These are phyloP conservation scores for Reticulitermes speratus DNA, from an alignment of 1,140 invertebrate species.

Conservation along the genomic window DNA sequence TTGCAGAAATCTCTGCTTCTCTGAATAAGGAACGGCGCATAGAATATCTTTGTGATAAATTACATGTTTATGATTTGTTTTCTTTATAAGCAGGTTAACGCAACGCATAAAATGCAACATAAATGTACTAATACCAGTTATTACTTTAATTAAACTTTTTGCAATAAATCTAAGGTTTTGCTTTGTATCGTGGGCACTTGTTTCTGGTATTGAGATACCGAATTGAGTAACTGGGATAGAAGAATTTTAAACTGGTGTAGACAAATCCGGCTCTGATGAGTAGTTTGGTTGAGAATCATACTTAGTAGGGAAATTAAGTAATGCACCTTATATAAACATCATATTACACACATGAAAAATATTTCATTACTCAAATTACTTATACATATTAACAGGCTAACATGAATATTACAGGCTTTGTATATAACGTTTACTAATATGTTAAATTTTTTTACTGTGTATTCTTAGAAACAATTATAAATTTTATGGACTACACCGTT, in stretches of 20 bases:
- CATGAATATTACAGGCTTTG: not conserved
- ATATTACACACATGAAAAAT: not conserved
- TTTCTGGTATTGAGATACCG: no score
- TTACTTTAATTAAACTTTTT: no score
- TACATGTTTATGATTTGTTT: no score
- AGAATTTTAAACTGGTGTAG: not conserved
- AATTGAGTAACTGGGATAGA: no score
- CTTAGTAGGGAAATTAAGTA: not conserved
- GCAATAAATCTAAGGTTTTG: no score
- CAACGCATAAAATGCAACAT: no score
- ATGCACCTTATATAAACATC: not conserved
- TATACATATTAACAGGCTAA: not conserved
- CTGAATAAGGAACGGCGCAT: no score
- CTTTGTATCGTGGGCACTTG: no score
- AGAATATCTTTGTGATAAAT: no score
- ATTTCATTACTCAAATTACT: not conserved
- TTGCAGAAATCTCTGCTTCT: no score
- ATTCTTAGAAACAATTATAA: not conserved
- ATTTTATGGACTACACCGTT: not conserved
- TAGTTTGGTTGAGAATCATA: not conserved
- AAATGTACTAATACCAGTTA: no score
- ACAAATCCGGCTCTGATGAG: not conserved
- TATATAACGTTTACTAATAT: not conserved
- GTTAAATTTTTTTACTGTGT: not conserved
- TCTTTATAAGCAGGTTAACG: no score